Conservation (phyloP, 2,888 invertebrate species). For the Pristionchus fissidentatus region DNA sequence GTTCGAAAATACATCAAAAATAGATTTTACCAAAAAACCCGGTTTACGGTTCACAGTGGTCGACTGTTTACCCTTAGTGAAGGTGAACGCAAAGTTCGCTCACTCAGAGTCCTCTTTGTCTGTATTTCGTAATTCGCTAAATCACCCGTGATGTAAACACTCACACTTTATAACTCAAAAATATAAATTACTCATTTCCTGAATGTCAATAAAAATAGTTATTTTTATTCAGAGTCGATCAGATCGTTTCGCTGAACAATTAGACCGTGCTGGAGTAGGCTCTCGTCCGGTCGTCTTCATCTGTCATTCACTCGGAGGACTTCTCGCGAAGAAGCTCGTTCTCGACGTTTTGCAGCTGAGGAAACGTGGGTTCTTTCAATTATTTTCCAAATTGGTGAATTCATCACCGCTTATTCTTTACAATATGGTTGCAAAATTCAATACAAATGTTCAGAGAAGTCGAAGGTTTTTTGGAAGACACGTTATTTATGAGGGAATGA, state of each 20-base stretch:
- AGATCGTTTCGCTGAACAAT: slow-evolving; percentile 55
- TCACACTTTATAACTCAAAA: not conserved
- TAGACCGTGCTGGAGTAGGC: slow-evolving; percentile 66
- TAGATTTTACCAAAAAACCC: too few species aligned
- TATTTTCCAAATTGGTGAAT: not conserved
- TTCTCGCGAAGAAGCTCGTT: slow-evolving; percentile 69
- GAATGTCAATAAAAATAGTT: not conserved
- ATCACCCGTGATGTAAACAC: not conserved
- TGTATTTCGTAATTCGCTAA: not conserved
- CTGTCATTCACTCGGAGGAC: slow-evolving; percentile 72
- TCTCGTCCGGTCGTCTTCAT: slow-evolving; percentile 70
- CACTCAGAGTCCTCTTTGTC: too few species aligned
- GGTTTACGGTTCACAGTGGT: too few species aligned
- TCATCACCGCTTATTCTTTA: not conserved
- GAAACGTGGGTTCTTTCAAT: slow-evolving; percentile 22
- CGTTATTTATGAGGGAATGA: not conserved
- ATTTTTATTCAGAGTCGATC: slow-evolving; percentile 57
- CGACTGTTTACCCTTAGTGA: too few species aligned
- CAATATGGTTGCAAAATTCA: too few species aligned
- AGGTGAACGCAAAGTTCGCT: too few species aligned
- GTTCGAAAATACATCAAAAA: slow-evolving; percentile 12
- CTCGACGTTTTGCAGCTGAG: slow-evolving; percentile 62
- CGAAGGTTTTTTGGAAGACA: too few species aligned
- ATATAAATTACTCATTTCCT: not conserved
- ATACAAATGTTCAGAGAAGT: too few species aligned